phyloP scores from a whole-genome alignment of 2,888 invertebrate genomes.

The Thyatira batis region DNA sequence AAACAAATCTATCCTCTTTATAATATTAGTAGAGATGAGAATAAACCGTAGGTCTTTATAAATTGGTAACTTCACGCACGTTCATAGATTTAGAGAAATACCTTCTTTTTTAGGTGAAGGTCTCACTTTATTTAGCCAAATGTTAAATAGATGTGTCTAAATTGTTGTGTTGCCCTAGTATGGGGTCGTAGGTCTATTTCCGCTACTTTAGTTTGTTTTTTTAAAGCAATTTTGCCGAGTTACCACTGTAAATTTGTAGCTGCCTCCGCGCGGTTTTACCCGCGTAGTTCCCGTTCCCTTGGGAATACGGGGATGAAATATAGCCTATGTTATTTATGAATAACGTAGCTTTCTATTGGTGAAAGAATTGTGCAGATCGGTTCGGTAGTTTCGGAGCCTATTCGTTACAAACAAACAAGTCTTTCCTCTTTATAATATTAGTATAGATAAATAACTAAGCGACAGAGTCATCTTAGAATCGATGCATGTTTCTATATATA shows the following conservation, averaged over 20 bases:
- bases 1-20: too few relatives aligned
- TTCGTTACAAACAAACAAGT: too few relatives aligned
- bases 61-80: conserved; percentile 17
- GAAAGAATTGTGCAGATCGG: too few relatives aligned
- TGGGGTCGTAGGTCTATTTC: conserved; percentile 8
- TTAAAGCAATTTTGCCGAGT: neutral
- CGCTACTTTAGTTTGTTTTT: neutral
- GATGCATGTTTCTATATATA: neutral
- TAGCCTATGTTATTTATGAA: too few relatives aligned
- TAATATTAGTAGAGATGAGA: too few relatives aligned
- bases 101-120: conserved; percentile 13
- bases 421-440: too few relatives aligned
- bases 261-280: neutral
- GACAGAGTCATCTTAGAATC: neutral
- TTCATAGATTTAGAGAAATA: conserved; percentile 19
- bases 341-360: too few relatives aligned
- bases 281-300: too few relatives aligned
- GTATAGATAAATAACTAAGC: neutral
- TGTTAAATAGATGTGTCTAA: conserved; percentile 20
- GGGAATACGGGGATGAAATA: too few relatives aligned
- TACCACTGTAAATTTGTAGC: neutral
- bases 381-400: too few relatives aligned
- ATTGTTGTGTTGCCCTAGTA: conserved; percentile 2
- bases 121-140: conserved; percentile 8
- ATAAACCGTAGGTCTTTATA: conserved; percentile 6